Conservation (phyloP, 92 coral and sea anemone species). For the Galaxea fascicularis region DNA sequence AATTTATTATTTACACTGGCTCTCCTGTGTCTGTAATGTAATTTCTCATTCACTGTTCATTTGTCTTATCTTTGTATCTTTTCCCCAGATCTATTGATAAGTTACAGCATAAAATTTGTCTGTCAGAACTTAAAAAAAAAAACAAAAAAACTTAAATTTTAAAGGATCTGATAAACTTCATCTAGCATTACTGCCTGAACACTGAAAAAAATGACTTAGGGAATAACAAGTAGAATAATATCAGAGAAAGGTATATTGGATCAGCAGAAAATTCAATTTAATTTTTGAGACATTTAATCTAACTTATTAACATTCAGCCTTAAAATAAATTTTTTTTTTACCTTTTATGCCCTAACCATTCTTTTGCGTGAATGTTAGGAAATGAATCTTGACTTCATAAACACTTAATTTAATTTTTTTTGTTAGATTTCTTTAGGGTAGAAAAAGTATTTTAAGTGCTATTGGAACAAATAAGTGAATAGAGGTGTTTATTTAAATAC, state of each 20-base stretch:
- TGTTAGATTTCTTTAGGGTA: background rate
- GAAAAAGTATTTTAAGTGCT: background rate
- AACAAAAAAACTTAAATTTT: background rate
- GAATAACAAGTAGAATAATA: background rate
- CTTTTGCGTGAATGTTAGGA: slow-evolving; percentile 12
- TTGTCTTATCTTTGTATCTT: background rate
- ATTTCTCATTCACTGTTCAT: background rate
- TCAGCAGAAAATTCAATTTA: background rate
- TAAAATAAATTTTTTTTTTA: background rate
- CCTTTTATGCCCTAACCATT: background rate
- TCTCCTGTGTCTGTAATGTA: background rate
- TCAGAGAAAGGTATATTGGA: background rate
- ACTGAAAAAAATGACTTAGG: background rate
- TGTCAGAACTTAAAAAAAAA: background rate
- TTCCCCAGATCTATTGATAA: background rate
- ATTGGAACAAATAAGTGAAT: background rate
- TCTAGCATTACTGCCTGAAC: background rate
- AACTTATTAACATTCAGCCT: background rate
- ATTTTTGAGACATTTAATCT: too few species aligned
- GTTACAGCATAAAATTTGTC: background rate
- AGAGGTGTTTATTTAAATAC: slow-evolving; percentile 17
- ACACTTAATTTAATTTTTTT: background rate
- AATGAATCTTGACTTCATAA: background rate
- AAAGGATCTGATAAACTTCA: background rate
- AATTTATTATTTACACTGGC: background rate